Percentiles rank a stretch among this genome's conserved stretches.
These are phyloP conservation scores for Acomys russatus DNA, from an alignment of 2,797 vertebrate species.

Conservation along the genomic window DNA sequence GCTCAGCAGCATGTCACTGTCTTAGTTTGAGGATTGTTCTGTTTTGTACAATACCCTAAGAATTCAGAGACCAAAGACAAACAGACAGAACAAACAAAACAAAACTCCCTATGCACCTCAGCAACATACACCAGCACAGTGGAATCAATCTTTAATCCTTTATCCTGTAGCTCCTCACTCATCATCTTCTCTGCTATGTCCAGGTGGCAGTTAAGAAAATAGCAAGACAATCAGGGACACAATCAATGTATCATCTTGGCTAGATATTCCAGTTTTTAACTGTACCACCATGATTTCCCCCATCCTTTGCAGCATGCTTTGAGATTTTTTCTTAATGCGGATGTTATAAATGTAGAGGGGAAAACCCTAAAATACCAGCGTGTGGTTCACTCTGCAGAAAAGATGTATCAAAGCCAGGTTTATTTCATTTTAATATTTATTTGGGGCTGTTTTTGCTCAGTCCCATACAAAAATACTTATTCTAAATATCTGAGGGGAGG, in stretches of 20 bases:
- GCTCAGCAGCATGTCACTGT: not conserved
- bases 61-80: constrained; percentile 29
- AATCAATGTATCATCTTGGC: not conserved
- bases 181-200: not conserved
- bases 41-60: not conserved
- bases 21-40: not conserved
- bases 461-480: constrained; percentile 24
- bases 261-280: constrained; percentile 44
- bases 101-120: not conserved
- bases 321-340: constrained; percentile 32
- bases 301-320: constrained; percentile 24
- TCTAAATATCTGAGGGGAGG: not conserved
- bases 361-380: not conserved
- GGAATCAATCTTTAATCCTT: not conserved
- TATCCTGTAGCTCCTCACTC: not conserved
- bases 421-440: not conserved
- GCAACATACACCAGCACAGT: not conserved
- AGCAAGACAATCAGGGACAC: not conserved
- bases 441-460: not conserved
- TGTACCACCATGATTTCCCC: not conserved
- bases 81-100: not conserved
- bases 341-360: constrained; percentile 23
- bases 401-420: not conserved
- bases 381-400: constrained; percentile 43
- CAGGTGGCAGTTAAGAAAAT: not conserved